phyloP scores from a whole-genome alignment of 2,113 vertebrate species.

The Raphicerus campestris region DNA sequence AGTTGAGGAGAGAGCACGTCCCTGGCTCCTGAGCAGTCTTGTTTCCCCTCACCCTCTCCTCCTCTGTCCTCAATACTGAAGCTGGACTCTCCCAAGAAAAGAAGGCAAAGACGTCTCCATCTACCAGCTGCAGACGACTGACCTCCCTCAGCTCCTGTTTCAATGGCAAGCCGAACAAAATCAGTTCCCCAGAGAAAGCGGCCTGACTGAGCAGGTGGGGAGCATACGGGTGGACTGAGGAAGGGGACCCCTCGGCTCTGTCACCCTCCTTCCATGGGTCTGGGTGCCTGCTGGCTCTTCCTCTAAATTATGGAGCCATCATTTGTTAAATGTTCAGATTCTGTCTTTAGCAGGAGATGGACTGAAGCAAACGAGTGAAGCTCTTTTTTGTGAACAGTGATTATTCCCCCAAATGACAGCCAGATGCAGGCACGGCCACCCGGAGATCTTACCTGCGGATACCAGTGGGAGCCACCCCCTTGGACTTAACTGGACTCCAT shows the following conservation, averaged over 20 bases:
- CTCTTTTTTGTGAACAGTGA: background rate
- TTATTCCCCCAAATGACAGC: background rate
- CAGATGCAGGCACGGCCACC: background rate
- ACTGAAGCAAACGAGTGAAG: background rate
- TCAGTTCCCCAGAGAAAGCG: background rate
- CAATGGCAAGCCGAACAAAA: background rate
- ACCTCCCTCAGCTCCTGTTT: background rate
- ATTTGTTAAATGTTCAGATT: background rate
- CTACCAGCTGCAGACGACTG: background rate
- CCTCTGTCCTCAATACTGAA: background rate
- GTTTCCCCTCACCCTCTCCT: background rate
- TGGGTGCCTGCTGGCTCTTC: background rate
- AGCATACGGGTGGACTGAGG: background rate
- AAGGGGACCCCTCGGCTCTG: no score
- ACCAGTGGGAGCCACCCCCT: background rate
- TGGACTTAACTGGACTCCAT: background rate
- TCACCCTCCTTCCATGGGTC: background rate
- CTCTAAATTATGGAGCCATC: background rate
- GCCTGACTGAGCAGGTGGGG: fast-evolving
- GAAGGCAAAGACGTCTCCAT: background rate
- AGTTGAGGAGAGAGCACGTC: background rate
- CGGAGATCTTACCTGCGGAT: background rate
- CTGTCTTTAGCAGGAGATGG: background rate
- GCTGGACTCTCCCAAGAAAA: background rate
- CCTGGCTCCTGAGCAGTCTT: background rate